Percentiles rank a stretch among this genome's conserved stretches.
phyloP scores from a whole-genome alignment of 2,797 vertebrate genomes.

The Poeciliopsis presidionis region DNA sequence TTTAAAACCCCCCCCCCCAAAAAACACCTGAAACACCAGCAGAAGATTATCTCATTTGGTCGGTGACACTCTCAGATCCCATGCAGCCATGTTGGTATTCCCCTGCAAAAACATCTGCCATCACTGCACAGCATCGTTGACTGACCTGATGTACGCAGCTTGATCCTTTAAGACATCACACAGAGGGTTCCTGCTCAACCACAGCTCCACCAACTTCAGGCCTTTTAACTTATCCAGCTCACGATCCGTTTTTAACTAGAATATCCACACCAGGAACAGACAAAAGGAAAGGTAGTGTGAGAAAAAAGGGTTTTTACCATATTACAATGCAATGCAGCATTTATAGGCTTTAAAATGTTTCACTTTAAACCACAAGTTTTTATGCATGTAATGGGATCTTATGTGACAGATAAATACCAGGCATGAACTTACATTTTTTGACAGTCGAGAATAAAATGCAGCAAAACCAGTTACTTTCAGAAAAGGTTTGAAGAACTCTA shows the following conservation, averaged over 20 bases:
- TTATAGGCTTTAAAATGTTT: not conserved
- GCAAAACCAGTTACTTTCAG: not conserved
- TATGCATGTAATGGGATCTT: not conserved
- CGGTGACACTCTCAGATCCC: not conserved
- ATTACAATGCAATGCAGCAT: not conserved
- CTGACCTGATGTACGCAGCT: constrained; percentile 89
- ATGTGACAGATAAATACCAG: not conserved
- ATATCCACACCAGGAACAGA: not conserved
- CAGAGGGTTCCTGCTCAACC: constrained; percentile 88
- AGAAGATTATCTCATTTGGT: not conserved
- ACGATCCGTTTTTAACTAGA: constrained; percentile 86
- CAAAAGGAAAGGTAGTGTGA: constrained; percentile 2
- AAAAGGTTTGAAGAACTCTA: not conserved
- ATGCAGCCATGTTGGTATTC: not conserved
- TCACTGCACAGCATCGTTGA: constrained; percentile 36
- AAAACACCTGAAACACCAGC: constrained; percentile 2
- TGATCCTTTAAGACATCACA: constrained; percentile 88
- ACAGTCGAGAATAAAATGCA: not conserved
- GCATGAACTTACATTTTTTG: not conserved
- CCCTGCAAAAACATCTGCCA: not conserved
- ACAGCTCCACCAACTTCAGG: constrained; percentile 89
- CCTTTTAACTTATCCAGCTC: constrained; percentile 91
- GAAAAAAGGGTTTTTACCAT: not conserved
- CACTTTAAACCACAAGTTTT: not conserved
- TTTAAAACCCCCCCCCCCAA: too few species aligned